Conservation (phyloP, 2,888 invertebrate species). For the Noctuana brunneofusca region DNA sequence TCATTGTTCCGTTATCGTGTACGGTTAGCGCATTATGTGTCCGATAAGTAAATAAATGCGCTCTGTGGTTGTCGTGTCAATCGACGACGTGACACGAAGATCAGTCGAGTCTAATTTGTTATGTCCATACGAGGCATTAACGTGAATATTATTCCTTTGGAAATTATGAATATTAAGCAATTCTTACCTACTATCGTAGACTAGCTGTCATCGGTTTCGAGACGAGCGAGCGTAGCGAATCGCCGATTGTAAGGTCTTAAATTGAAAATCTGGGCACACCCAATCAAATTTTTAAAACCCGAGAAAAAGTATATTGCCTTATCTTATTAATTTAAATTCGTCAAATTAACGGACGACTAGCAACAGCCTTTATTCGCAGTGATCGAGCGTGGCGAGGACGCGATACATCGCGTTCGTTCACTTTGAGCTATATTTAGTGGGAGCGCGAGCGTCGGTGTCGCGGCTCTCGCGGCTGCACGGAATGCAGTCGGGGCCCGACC, state of each 20-base stretch:
- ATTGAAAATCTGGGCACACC: no score
- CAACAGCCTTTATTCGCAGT: conserved; percentile 29
- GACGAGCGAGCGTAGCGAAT: no score
- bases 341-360: conserved; percentile 12
- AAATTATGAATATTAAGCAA: background rate
- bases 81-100: conserved; percentile 23
- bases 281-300: background rate
- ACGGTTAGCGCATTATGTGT: conserved; percentile 73
- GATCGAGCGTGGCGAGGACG: conserved; percentile 27
- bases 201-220: no score
- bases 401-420: conserved; percentile 68
- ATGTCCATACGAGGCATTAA: conserved; percentile 4
- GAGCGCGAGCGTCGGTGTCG: conserved; percentile 47
- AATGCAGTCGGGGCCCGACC: conserved; percentile 57
- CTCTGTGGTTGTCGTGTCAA: conserved; percentile 19
- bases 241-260: no score
- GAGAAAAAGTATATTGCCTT: no score
- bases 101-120: conserved; percentile 22
- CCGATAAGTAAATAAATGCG: conserved; percentile 77
- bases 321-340: no score
- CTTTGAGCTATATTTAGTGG: conserved; percentile 78
- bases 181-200: no score
- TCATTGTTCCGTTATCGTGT: conserved; percentile 78
- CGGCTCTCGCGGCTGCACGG: conserved; percentile 47
- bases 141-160: background rate